phyloP scores from a whole-genome alignment of 2,113 vertebrate genomes.

The Centropus bengalensis region DNA sequence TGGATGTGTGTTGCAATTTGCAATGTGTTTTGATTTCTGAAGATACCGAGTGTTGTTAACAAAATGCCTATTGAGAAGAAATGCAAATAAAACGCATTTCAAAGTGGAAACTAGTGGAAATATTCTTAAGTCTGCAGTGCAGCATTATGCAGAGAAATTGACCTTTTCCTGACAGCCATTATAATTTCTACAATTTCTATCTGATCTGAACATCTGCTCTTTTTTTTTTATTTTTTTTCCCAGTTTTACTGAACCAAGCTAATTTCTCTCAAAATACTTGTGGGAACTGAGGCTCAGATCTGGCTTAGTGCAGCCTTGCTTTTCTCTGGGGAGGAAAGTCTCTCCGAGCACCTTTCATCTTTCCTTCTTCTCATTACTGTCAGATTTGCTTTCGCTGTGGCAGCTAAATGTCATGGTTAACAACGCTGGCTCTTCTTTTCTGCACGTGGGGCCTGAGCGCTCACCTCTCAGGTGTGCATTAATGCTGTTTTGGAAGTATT shows the following conservation, averaged over 20 bases:
- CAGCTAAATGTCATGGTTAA: neutral
- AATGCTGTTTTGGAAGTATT: neutral
- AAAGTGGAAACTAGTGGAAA: neutral
- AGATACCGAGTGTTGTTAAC: neutral
- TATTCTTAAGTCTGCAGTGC: neutral
- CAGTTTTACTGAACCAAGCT: neutral
- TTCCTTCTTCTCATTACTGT: neutral
- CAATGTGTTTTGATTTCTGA: slow-evolving; percentile 29
- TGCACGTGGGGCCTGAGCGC: neutral
- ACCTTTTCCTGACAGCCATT: neutral
- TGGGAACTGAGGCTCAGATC: neutral
- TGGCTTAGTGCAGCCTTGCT: neutral
- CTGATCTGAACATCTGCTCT: neutral
- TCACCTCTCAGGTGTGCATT: neutral
- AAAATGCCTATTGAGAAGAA: neutral
- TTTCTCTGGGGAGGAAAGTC: neutral
- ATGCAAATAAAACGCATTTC: slow-evolving; percentile 46
- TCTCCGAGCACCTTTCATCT: neutral
- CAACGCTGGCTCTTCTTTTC: neutral
- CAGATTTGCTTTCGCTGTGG: neutral
- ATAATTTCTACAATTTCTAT: neutral
- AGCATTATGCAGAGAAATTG: neutral
- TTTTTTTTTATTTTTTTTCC: neutral
- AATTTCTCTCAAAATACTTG: neutral
- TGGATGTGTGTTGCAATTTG: neutral